Evolutionary conservation across 2,888 invertebrate genomes (phyloP), one percentile per base, ranked within the genome.

Genomic region (Eumerus sabulonum): DNA sequence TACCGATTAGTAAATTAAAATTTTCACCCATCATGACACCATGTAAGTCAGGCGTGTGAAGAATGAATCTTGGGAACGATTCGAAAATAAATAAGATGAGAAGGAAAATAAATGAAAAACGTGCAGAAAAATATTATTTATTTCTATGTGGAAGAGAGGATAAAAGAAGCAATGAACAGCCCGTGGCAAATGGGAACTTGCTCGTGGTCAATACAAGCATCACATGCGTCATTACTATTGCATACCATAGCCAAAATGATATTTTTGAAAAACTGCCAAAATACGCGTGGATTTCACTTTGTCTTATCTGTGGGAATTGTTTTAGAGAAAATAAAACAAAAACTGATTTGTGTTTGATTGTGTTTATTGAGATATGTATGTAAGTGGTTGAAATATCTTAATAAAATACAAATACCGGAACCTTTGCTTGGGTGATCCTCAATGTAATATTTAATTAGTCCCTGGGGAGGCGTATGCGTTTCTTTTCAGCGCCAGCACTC

Each of bases 401-500:
- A n/a, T n/a, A n/a, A n/a, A n/a, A n/a, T n/a, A n/a, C n/a, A n/a
- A n/a, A n/a, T n/a, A n/a, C n/a, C n/a, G n/a, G n/a, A n/a, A n/a
- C n/a, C n/a, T n/a, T n/a, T n/a, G n/a, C n/a, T 48, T 27, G 40
- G 73, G 73, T 74, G 68, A 64, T 47, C 56, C 13, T 74, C 74
- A 79, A 68, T 79, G 79, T 63, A 59, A 50, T 56, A 68, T 50
- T 67, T 48, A 66, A 63, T 82, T 79, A 82, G 77, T 83, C 81
- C 66, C 73, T 64, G 27, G 68, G 71, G 44, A 79, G 62, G 54
- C 71, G 77, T 44, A 71, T 66, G 62, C 81, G 76, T 47, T 56
- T 71, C 44, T 81, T 84, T 12, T 70, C 82, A 19, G 74, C 76
- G 47, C 86, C 87, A 19, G 88, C 88, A 57, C 88, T 89, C 76